Percentiles rank a stretch among this genome's conserved stretches.
Conservation (phyloP, 1,140 invertebrate species). For the Pogonomyrmex barbatus region DNA sequence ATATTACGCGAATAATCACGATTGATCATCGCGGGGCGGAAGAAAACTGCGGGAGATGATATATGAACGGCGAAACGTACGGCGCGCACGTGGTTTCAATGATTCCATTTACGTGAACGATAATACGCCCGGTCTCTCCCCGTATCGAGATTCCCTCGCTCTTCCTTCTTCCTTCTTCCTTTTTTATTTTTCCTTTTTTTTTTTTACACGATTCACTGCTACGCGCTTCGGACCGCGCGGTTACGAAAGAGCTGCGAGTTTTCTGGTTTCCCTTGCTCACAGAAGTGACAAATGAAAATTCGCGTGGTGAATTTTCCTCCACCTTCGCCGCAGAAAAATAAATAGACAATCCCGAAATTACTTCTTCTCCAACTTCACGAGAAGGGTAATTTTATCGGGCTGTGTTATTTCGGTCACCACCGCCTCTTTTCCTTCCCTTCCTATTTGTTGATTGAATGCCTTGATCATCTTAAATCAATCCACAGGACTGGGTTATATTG, state of each 20-base stretch:
- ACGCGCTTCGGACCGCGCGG: background rate
- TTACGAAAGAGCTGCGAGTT: background rate
- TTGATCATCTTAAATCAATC: constrained; percentile 1
- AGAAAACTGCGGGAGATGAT: constrained; percentile 46
- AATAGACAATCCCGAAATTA: constrained; percentile 59
- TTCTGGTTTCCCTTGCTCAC: background rate
- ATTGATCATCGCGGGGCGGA: constrained; percentile 50
- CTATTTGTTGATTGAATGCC: background rate
- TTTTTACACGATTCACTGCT: background rate
- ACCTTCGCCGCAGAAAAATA: background rate
- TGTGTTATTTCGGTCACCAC: constrained; percentile 46
- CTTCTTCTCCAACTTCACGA: background rate
- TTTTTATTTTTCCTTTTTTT: background rate
- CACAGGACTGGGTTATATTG: constrained; percentile 7
- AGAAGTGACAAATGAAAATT: constrained; percentile 68
- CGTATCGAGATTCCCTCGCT: constrained; percentile 18
- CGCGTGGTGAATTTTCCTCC: background rate
- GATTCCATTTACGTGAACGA: constrained; percentile 60
- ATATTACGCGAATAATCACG: constrained; percentile 54
- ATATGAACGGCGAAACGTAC: constrained; percentile 49
- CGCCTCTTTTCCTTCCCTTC: constrained; percentile 2
- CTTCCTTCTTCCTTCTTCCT: background rate
- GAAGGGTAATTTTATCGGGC: constrained; percentile 43
- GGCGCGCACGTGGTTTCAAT: constrained; percentile 47
- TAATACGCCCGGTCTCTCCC: constrained; percentile 32